Evolutionary conservation across 2,888 invertebrate genomes (phyloP), one percentile per base, ranked within the genome.

Genomic region (Caenorhabditis plicata): DNA sequence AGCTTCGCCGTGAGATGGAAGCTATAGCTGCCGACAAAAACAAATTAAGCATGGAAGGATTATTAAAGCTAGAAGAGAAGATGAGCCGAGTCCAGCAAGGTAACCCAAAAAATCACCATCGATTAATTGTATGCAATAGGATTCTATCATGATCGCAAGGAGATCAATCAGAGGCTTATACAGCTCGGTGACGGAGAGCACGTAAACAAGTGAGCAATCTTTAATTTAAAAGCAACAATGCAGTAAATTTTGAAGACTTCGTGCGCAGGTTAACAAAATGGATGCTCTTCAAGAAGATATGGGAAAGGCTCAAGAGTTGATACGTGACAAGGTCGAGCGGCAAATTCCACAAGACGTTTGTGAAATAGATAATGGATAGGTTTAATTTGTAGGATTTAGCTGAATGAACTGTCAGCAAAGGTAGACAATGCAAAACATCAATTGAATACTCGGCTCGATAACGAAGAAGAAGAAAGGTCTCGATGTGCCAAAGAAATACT

Each of bases 1-100:
- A 78, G 78, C 53, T 80, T 5, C 68, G 78, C 1, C 70, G 78
- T 7, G 80, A 80, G 33, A 80, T 80, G 78, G 78, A 79, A 39
- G 71, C 74, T 1, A 78, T 80, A 11, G 68, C 78, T 4, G 73
- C 78, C 3, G 80, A 80, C 48, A 80, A 80, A 55, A 78, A 77
- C 64, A 80, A 80, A 42, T 47, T 80, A 47, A 75, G 72, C 38
- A 80, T 80, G 80, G 79, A 80, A 41, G 80, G 80, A 3, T 52
- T 80, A 25, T 46, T 80, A 39, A 78, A 77, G 42, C 36, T 80
- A 32, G 80, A 80, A 51, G 80, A 80, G 63, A 80, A 77, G 49
- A 77, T 80, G 62, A 68, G 68, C 9, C 47, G 74, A 17, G 77
- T 80, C 8, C 79, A 80, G 48, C 60, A 69, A 48, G 74, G 75